Evolutionary conservation across 1,140 invertebrate species (phyloP), one percentile per base, ranked within the genome.

Genomic region (Pseudomyrmex pallidus): DNA sequence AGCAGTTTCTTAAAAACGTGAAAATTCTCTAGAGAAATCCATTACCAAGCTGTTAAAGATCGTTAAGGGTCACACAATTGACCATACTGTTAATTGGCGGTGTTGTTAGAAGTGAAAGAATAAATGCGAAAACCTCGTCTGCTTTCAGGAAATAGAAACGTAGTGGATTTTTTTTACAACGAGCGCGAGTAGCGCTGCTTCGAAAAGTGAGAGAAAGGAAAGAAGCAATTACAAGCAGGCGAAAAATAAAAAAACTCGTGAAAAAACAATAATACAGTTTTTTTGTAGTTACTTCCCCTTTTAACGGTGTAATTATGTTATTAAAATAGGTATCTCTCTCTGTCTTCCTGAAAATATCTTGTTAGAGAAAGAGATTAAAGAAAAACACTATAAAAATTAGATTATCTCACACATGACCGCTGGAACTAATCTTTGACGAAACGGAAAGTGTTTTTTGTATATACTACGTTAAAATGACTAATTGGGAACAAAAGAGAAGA

Each of bases 241-340:
- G 15, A 17, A 80, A 80, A 70, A 57, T 57, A 62, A 76, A 85
- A 87, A 85, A 85, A 25, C 25, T 88, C 59, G 59, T 72, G 48
- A 74, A 52, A 54, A 54, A 67, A 35, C 66, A 35, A 57, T 85
- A 76, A 85, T 78, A 62, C 12, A 77, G 61, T 72, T 85, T 64
- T 48, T 74, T 48, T 74, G 17, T 54, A 22, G 46, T 64, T 70
- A 52, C 13, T 61, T 85, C 72, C 67, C 70, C 66, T 59, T 67
- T 87, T 73, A 70, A 85, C 77, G 74, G 67, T 22, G 70, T 83
- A 89, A 87, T 87, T 80, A 83, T 77, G 35, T 35, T 35, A 62
- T 90, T 87, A 87, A 89, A 86, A 89, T 77, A 73, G 83, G 89
- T 90, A 86, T 82, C 76, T 35, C 7, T 35, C 5, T 35, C 35